A percentile compares a stretch with the other conserved stretches of the same genome.
phyloP scores from a whole-genome alignment of 2,888 invertebrate genomes.

The Drosophila eohydei region DNA sequence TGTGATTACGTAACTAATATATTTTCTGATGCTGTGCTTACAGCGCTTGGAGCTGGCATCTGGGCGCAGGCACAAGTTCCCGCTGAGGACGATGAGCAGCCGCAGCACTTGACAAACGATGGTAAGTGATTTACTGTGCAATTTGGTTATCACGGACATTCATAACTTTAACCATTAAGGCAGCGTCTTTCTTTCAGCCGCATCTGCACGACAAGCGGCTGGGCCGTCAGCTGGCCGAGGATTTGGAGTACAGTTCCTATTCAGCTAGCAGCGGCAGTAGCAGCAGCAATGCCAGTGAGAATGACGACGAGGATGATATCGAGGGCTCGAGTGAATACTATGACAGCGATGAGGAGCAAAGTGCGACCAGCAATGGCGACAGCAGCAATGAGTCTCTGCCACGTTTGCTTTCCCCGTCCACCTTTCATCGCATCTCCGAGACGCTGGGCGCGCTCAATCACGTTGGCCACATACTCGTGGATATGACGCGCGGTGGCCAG shows the following conservation, averaged over 20 bases:
- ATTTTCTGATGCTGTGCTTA: background rate
- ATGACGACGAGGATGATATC: slow-evolving; percentile 60
- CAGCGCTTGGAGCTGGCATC: slow-evolving; percentile 43
- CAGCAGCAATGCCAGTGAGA: slow-evolving; percentile 51
- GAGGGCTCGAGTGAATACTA: slow-evolving; percentile 78
- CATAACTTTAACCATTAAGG: slow-evolving; percentile 83
- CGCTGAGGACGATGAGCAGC: slow-evolving; percentile 70
- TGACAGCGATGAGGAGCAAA: slow-evolving; percentile 73
- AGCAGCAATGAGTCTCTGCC: slow-evolving; percentile 84
- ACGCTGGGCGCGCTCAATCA: slow-evolving; percentile 93
- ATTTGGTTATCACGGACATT: slow-evolving; percentile 52
- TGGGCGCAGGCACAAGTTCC: slow-evolving; percentile 9
- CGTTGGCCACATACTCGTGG: slow-evolving; percentile 93
- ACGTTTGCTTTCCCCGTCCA: slow-evolving; percentile 87
- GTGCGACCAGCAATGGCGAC: slow-evolving; percentile 62
- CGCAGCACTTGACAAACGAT: slow-evolving; percentile 77
- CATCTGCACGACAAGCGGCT: slow-evolving; percentile 69
- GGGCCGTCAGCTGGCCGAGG: slow-evolving; percentile 48
- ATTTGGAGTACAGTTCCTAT: slow-evolving; percentile 38
- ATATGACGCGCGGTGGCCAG: slow-evolving; percentile 88
- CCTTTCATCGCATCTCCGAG: slow-evolving; percentile 88
- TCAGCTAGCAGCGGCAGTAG: slow-evolving; percentile 48
- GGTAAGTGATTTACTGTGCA: slow-evolving; percentile 69
- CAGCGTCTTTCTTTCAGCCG: slow-evolving; percentile 85
- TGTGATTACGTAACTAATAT: background rate